Evolutionary conservation across 2,888 invertebrate species (phyloP), one percentile per base, ranked within the genome.

Genomic region (Mimas tiliae): DNA sequence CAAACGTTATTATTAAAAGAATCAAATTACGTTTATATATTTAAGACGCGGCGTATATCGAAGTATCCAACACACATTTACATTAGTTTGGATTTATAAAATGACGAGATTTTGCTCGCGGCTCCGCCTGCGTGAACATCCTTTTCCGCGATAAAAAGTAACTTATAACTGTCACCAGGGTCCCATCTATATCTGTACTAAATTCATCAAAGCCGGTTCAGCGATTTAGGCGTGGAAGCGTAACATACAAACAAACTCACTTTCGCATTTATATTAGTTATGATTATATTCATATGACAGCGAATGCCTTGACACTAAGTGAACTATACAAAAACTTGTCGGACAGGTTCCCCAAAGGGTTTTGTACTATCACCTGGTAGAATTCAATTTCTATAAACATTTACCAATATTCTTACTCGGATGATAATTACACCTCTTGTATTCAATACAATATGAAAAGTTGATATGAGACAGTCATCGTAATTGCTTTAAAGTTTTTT

Each of bases 291-390:
- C 19, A 27, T 21, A 53, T 63, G 48, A 50, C 62, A 38, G 27
- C 70, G 68, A 68, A 70, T 71, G 76, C 81, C 80, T 84, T 80
- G 82, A 83, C 79, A 77, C 79, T 77, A 77, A 74, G 72, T 77
- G 77, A 78, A 77, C 79, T 76, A 73, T 67, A 76, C 79, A 81
- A 83, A 84, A 86, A 83, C 85, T 79, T 73, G 87, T 79, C 69
- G 63, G 63, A 82, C 87, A 65, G 77, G 88, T 86, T 86, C 79
- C 34, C 38, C 77, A 76, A 77, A 84, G 87, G 84, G 84, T 83
- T 77, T 80, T 70, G 71, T 70, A 72, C 73, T 79, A 76, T 78
- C 74, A 75, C 78, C 67, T 74, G 70, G 73, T 72, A 68, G 71
- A 27, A 63, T 42, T 19, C 42, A 38, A 42, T 58, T 58, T 42